Percentiles rank a stretch among this genome's conserved stretches.
These are phyloP conservation scores for Corvus cornix DNA, from an alignment of 2,113 vertebrate species.

Conservation along the genomic window DNA sequence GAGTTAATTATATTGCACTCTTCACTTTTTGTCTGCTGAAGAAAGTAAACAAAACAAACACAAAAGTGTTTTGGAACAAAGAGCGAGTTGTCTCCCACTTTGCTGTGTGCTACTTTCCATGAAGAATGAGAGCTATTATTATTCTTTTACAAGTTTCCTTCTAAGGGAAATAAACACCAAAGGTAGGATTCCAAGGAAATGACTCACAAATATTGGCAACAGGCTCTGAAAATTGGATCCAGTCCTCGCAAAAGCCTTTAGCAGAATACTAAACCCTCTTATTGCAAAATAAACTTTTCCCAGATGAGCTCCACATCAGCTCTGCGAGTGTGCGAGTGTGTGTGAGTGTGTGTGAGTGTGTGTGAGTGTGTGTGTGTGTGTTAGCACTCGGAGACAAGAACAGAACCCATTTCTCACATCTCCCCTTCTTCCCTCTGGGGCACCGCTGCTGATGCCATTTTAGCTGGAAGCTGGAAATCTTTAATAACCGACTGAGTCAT, in stretches of 20 bases:
- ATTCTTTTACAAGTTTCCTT: conserved; percentile 86
- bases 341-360: neutral
- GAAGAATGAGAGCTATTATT: conserved; percentile 72
- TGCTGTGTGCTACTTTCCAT: conserved; percentile 56
- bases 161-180: conserved; percentile 87
- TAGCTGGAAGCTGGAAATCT: conserved; percentile 60
- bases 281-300: conserved; percentile 65
- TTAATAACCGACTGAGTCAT: conserved; percentile 57
- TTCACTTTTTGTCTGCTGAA: neutral
- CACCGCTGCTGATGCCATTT: conserved; percentile 48
- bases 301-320: conserved; percentile 36
- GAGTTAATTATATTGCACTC: conserved; percentile 19
- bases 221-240: conserved; percentile 73
- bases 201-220: conserved; percentile 85
- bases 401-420: neutral
- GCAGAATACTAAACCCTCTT: conserved; percentile 42
- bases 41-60: conserved; percentile 71
- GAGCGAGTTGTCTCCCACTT: conserved; percentile 68
- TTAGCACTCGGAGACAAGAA: neutral
- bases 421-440: neutral
- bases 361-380: neutral
- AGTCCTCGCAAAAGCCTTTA: conserved; percentile 63
- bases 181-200: conserved; percentile 89
- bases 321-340: neutral
- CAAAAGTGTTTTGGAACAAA: conserved; percentile 74